Percentiles rank a stretch among this genome's conserved stretches.
phyloP scores from a whole-genome alignment of 2,888 invertebrate genomes.

The Belgica antarctica region DNA sequence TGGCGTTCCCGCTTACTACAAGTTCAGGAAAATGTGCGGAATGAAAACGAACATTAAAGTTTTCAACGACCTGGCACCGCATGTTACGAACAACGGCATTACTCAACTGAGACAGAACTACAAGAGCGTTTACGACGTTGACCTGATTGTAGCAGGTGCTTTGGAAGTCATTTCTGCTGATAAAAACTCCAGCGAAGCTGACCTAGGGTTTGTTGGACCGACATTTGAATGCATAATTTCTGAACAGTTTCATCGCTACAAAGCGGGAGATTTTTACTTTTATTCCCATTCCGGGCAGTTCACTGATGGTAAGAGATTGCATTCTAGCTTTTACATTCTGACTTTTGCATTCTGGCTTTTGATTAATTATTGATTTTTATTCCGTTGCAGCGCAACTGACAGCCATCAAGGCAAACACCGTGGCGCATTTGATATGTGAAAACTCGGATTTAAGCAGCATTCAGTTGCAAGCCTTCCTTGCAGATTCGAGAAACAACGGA shows the following conservation, averaged over 20 bases:
- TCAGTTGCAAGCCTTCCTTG: background rate
- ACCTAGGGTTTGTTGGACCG: constrained; percentile 63
- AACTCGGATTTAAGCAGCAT: constrained; percentile 6
- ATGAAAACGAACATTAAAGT: constrained; percentile 58
- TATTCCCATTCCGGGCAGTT: constrained; percentile 62
- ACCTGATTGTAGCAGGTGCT: constrained; percentile 71
- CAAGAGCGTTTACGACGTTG: constrained; percentile 61
- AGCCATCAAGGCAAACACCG: background rate
- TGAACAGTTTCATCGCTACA: constrained; percentile 65
- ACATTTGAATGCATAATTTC: constrained; percentile 73
- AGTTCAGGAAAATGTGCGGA: constrained; percentile 70
- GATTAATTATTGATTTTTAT: background rate
- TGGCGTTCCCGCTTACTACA: constrained; percentile 67
- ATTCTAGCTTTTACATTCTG: background rate
- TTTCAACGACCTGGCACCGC: constrained; percentile 62
- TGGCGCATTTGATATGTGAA: constrained; percentile 17
- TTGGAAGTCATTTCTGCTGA: constrained; percentile 56
- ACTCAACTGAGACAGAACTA: constrained; percentile 52
- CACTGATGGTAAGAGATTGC: background rate
- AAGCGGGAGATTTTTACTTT: constrained; percentile 70
- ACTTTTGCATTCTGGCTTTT: background rate
- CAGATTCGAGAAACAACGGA: background rate
- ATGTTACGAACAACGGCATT: constrained; percentile 59
- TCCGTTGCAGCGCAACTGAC: background rate
- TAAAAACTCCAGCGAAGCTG: constrained; percentile 60